phyloP scores from a whole-genome alignment of 2,888 invertebrate genomes.

The Agrilus mali region DNA sequence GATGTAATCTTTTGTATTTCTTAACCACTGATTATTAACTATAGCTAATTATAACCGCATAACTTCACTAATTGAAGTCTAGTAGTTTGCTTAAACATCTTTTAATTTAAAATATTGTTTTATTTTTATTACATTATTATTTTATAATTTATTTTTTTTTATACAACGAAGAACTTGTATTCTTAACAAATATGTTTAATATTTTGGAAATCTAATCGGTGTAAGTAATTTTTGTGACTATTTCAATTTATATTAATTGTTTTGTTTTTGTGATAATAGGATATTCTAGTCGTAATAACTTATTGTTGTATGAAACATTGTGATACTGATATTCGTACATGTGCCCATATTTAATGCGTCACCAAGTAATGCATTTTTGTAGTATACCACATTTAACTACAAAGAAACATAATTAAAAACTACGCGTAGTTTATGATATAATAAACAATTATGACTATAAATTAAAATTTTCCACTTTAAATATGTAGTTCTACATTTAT shows the following conservation, averaged over 20 bases:
- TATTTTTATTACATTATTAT: too few species aligned
- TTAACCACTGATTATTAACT: too few species aligned
- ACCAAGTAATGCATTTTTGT: conserved; percentile 8
- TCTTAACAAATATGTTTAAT: not conserved
- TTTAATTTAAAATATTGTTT: too few species aligned
- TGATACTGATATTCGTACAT: conserved; percentile 5
- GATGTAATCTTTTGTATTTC: too few species aligned
- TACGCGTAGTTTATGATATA: not conserved
- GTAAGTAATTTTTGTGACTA: not conserved
- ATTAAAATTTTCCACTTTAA: too few species aligned
- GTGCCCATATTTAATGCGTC: conserved; percentile 9
- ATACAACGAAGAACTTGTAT: not conserved
- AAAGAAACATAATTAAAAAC: conserved; percentile 2
- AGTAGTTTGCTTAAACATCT: too few species aligned
- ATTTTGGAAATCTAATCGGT: conserved; percentile 5
- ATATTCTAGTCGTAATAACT: not conserved
- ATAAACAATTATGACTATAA: too few species aligned
- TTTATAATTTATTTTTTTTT: not conserved
- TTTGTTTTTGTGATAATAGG: not conserved
- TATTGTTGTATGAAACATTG: not conserved
- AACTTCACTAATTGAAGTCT: too few species aligned
- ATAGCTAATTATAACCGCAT: too few species aligned
- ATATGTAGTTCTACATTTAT: too few species aligned
- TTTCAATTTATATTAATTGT: conserved; percentile 3
- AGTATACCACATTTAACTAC: conserved; percentile 2